Percentiles rank a stretch among this genome's conserved stretches.
Conservation (phyloP, 1,140 invertebrate genomes). For the Trachymyrmex cornetzi region DNA sequence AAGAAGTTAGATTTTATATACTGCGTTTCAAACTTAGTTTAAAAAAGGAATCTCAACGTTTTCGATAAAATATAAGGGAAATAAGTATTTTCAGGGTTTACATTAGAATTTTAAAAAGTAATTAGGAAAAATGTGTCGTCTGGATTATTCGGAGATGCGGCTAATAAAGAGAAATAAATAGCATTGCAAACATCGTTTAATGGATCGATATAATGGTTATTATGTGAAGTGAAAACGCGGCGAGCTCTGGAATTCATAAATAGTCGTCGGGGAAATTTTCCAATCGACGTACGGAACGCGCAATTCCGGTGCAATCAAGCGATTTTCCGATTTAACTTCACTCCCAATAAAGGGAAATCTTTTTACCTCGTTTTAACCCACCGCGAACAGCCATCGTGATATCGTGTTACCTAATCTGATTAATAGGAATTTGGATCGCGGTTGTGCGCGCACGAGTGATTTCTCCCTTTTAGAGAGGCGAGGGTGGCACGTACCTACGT, state of each 20-base stretch:
- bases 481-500: constrained; percentile 14
- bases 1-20: constrained; percentile 26
- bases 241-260: constrained; percentile 12
- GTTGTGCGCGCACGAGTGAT: constrained; percentile 59
- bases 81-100: neutral
- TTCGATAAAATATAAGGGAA: neutral
- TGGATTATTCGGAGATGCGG: neutral
- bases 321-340: constrained; percentile 33
- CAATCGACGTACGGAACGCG: neutral
- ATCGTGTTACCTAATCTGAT: constrained; percentile 64
- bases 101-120: neutral
- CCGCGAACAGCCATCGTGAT: constrained; percentile 53
- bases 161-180: constrained; percentile 1
- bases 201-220: neutral
- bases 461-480: constrained; percentile 63
- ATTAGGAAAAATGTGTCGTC: neutral
- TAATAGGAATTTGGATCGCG: constrained; percentile 63
- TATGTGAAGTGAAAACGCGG: neutral
- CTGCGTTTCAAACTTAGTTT: neutral
- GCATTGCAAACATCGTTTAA: neutral
- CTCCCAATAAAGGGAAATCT: constrained; percentile 16
- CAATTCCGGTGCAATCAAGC: constrained; percentile 14
- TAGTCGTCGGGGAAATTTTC: constrained; percentile 27
- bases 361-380: constrained; percentile 34
- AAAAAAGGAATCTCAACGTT: neutral